Base-by-base conservation (phyloP, 1,140 invertebrate genomes). In the Drosophila micromelanica region DNA sequence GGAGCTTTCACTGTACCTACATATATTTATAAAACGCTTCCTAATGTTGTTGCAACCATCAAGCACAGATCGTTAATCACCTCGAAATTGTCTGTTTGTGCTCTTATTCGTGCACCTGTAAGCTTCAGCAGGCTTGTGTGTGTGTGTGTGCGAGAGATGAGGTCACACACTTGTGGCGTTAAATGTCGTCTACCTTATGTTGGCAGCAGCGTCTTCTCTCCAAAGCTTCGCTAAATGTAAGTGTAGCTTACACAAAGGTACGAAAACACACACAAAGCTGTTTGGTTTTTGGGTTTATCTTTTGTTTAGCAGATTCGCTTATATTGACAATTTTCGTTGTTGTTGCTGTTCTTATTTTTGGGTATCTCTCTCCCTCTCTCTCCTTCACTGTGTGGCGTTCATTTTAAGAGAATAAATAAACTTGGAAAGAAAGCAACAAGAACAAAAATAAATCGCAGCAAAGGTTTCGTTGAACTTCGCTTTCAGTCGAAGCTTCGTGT, bases 161-260 rank as follows among this genome's bases (percentile, higher is more conserved):
- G 65, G 70, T 65, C 81, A 80, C 74, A 63, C 61, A 52, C 61
- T 49, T 23, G 12, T 46, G 32, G 30, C 45, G 57, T 78, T 70
- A 78, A 86, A 82, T 86, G 78, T 87, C 78, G 82, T 87, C 78
- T 65, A 86, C 82, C 82, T 86, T 75, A 67, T 68, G 37, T 59
- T 82, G 43, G 32, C 32, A 8, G 32, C 8, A 2, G 11, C 49
- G 9, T 13, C 37, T 42, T 32, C 42, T 23, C 38, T 13, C 38
- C n/a, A n/a, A 64, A 75, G 63, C 68, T 87, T 63, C 51, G 57
- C 70, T 78, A 80, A 85, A 77, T 74, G 80, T 75, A 70, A 86
- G 74, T 64, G 71, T 73, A 69, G 69, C 75, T 87, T 78, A 71
- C 69, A 64, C 38, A 59, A 42, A 38, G 35, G 37, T 3, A 49